Percentiles rank a stretch among this genome's conserved stretches.
These are phyloP conservation scores for Carettochelys insculpta DNA, from an alignment of 2,113 vertebrate genomes.

Conservation along the genomic window DNA sequence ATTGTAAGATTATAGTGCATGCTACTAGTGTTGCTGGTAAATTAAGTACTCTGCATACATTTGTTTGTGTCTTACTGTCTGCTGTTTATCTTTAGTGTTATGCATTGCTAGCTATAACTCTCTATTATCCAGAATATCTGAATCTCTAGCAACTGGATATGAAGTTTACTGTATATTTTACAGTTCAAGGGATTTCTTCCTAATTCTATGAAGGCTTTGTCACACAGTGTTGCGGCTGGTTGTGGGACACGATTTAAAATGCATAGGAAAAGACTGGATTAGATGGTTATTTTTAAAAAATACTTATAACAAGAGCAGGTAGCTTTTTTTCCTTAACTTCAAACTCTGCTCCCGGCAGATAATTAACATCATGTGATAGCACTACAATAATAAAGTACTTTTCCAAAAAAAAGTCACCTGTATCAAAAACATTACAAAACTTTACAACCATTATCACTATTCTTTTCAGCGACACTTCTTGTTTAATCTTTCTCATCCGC, in stretches of 20 bases:
- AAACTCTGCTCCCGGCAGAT: background rate
- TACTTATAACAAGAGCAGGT: background rate
- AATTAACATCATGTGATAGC: background rate
- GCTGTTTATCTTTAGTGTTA: too few relatives aligned
- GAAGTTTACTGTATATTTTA: too few relatives aligned
- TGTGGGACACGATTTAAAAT: background rate
- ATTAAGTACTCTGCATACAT: too few relatives aligned
- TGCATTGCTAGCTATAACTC: too few relatives aligned
- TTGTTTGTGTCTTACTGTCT: too few relatives aligned
- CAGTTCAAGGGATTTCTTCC: background rate
- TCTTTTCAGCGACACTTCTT: background rate
- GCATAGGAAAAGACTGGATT: background rate
- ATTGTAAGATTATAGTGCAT: too few relatives aligned
- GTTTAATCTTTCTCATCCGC: background rate
- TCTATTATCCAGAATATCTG: too few relatives aligned
- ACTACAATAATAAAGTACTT: background rate
- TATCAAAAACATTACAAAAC: background rate
- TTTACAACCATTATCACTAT: background rate
- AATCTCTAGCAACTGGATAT: too few relatives aligned
- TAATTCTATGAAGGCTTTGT: background rate
- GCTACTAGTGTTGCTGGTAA: too few relatives aligned
- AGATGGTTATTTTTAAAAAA: background rate
- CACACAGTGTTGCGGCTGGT: background rate
- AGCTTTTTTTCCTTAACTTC: background rate
- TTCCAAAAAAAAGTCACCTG: background rate